Evolutionary conservation across 2,113 vertebrate species (phyloP).

Genomic region (Crotalus viridis): DNA sequence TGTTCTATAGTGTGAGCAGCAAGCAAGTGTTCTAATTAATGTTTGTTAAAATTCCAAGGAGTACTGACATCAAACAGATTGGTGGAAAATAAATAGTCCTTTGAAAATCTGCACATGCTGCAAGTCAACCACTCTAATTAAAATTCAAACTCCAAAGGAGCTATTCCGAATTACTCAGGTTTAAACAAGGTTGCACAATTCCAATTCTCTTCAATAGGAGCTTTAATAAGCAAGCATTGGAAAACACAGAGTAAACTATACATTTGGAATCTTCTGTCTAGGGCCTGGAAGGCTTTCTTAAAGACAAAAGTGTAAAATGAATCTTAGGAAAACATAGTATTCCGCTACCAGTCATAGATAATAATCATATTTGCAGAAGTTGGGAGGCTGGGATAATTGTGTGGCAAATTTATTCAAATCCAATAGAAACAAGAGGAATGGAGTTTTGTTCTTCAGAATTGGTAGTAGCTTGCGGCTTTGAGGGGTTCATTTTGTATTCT

Average conservation of each 20-base stretch:
- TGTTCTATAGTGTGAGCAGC: slow-evolving; percentile 21
- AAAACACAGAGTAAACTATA: neutral
- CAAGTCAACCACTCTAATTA: slow-evolving; percentile 40
- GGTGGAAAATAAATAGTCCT: slow-evolving; percentile 32
- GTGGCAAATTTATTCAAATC: neutral
- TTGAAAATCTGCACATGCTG: slow-evolving; percentile 21
- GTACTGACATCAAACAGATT: slow-evolving; percentile 34
- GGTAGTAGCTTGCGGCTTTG: neutral
- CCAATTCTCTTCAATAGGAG: slow-evolving; percentile 16
- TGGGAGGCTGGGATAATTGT: neutral
- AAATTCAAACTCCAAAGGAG: slow-evolving; percentile 14
- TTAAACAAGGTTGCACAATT: slow-evolving; percentile 31
- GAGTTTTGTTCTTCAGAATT: neutral
- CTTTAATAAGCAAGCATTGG: neutral
- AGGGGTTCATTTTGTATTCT: neutral
- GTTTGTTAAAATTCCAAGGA: slow-evolving; percentile 25
- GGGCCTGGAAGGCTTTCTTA: neutral
- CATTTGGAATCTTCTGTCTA: neutral
- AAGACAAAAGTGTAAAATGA: neutral
- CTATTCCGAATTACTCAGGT: slow-evolving; percentile 13
- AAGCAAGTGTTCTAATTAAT: slow-evolving; percentile 33
- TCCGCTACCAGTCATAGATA: neutral
- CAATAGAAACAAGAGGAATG: neutral
- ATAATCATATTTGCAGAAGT: neutral
- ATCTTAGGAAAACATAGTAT: neutral